Conservation (phyloP, 2,113 vertebrate species). For the Cheirogaleus medius region DNA sequence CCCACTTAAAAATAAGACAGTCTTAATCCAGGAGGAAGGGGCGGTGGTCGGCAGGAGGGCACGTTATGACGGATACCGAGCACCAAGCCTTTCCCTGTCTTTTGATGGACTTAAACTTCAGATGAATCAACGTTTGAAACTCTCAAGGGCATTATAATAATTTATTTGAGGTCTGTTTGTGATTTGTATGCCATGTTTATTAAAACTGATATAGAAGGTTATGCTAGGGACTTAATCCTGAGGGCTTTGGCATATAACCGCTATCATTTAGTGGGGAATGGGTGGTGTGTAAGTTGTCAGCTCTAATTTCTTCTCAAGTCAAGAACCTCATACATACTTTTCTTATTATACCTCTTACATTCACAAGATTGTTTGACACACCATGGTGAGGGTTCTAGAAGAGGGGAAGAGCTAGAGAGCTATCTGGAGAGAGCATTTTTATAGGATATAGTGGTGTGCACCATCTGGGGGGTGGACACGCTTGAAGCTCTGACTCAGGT, state of each 20-base stretch:
- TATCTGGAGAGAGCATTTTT: background rate
- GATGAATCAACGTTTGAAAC: conserved; percentile 60
- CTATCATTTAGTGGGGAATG: conserved; percentile 80
- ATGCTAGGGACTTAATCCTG: conserved; percentile 75
- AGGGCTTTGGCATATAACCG: conserved; percentile 79
- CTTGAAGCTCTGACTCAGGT: too few relatives aligned
- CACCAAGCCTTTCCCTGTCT: background rate
- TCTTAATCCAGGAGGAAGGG: background rate
- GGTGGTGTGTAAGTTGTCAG: conserved; percentile 82
- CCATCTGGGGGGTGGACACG: too few relatives aligned
- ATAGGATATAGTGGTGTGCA: background rate
- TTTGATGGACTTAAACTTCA: conserved; percentile 56
- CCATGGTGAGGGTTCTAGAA: background rate
- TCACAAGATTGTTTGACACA: conserved; percentile 50
- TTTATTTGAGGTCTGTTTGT: conserved; percentile 79
- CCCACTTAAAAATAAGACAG: background rate
- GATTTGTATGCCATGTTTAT: conserved; percentile 77
- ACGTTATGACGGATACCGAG: rapidly evolving
- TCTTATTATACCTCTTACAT: conserved; percentile 73
- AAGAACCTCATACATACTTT: conserved; percentile 77
- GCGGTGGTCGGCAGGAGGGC: background rate
- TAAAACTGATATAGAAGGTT: conserved; percentile 78
- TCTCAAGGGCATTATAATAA: conserved; percentile 72
- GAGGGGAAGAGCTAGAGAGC: background rate
- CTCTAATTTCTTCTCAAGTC: conserved; percentile 77